These are phyloP conservation scores for Struthidea cinerea DNA, from an alignment of 2,113 vertebrate species.

Conservation along the genomic window DNA sequence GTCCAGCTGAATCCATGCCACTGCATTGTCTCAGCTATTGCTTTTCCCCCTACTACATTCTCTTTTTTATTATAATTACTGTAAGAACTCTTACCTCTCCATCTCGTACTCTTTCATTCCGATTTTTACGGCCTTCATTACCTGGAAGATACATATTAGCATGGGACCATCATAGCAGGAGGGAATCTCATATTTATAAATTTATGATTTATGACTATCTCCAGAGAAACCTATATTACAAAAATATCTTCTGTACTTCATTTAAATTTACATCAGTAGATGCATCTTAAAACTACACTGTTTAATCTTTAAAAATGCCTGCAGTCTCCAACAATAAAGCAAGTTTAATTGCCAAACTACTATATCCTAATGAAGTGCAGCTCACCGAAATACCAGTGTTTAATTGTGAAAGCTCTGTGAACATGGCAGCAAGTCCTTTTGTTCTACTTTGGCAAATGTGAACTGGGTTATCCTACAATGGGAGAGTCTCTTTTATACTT, in stretches of 20 bases:
- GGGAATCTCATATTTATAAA: conserved; percentile 39
- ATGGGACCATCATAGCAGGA: conserved; percentile 34
- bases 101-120: conserved; percentile 83
- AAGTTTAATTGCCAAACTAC: background rate
- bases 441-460: background rate
- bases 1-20: background rate
- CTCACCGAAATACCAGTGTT: background rate
- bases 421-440: background rate
- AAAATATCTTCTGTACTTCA: background rate
- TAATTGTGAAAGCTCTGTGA: background rate
- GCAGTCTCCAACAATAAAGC: background rate
- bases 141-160: conserved; percentile 70
- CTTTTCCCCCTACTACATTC: background rate
- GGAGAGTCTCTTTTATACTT: background rate
- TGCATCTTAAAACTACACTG: background rate
- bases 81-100: conserved; percentile 71
- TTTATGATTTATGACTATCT: background rate
- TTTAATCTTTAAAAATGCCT: background rate
- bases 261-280: conserved; percentile 7
- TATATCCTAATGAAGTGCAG: background rate
- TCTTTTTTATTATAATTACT: conserved; percentile 35
- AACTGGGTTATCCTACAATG: background rate
- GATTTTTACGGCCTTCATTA: conserved; percentile 79
- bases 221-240: conserved; percentile 14
- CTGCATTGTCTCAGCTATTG: background rate